Evolutionary conservation across 2,888 invertebrate species (phyloP).

Genomic region (Epirrhoe alternata): DNA sequence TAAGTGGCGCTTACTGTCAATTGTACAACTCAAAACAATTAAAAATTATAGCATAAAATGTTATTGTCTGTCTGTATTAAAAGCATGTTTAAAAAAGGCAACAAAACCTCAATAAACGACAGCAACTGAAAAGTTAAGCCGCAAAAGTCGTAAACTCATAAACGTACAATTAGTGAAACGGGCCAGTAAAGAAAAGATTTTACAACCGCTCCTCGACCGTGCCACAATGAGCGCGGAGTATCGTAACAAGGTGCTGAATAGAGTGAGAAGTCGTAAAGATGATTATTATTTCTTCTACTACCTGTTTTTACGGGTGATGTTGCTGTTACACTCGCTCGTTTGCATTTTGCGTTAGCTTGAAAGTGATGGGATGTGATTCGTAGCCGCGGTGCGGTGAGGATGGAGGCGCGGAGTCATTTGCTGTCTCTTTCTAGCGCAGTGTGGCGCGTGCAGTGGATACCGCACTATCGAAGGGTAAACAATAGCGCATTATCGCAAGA

Average conservation of each 20-base stretch:
- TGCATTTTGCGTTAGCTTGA: constrained; percentile 53
- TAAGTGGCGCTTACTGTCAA: constrained; percentile 35
- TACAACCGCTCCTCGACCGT: constrained; percentile 82
- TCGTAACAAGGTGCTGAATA: constrained; percentile 86
- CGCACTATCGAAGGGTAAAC: constrained; percentile 85
- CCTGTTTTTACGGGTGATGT: constrained; percentile 83
- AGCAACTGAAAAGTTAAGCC: constrained; percentile 79
- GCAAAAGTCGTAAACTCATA: constrained; percentile 84
- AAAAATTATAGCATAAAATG: constrained; percentile 18
- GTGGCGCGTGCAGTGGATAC: constrained; percentile 79
- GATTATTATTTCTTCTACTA: constrained; percentile 86
- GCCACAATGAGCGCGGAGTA: constrained; percentile 84
- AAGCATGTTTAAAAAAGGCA: constrained; percentile 53
- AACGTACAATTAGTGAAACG: constrained; percentile 85
- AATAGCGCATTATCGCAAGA: constrained; percentile 84
- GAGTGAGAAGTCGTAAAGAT: constrained; percentile 86
- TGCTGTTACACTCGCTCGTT: constrained; percentile 68
- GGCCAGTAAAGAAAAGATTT: constrained; percentile 85
- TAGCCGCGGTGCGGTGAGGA: constrained; percentile 62
- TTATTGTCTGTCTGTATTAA: constrained; percentile 15
- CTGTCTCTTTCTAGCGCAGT: constrained; percentile 73
- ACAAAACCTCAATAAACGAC: constrained; percentile 75
- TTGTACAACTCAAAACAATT: constrained; percentile 19
- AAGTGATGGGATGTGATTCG: constrained; percentile 65
- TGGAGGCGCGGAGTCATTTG: constrained; percentile 59